Base-by-base conservation (phyloP, 37 sponge, comb jelly and placozoan genomes). In the Amphimedon queenslandica region DNA sequence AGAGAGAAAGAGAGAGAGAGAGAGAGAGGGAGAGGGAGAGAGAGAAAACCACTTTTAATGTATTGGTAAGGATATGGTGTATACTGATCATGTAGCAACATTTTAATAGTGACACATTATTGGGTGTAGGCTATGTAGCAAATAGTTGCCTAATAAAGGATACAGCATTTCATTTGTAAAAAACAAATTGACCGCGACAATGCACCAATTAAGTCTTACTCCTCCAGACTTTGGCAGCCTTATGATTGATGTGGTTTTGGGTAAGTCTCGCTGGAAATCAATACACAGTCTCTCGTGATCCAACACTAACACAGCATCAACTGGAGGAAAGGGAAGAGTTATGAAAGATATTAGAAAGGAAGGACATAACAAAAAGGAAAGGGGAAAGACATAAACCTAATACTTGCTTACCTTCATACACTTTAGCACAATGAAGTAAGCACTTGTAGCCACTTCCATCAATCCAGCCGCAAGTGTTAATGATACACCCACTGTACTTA, bases 391-490 rank as follows among this genome's bases (percentile, higher is more conserved):
- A 47, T 13, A 47, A 13, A 32, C 28, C 47, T 31, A 71, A 11
- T 23, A 27, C n/a, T 33, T 3, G 34, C 41, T 43, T 40, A 79
- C 82, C 89, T 73, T 81, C 78, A 75, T 93, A 93, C 13, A 78
- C 87, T 4, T 83, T 41, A 21, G 84, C 87, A 41, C 80, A 91
- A 51, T 96, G 71, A 10, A 88, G 71, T 1, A 96, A 81, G 32
- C 74, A 70, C 74, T 84, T 84, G 76, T 92, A 96, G 8, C 98
- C 98, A 21, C 42, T 68, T 4, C 89, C 98, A 42, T 92, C 92
- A 35, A 96, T 87, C 92, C 94, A 96, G 0, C 98, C 98, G 88
- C 98, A 96, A 0, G 92, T 88, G 77, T 96, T 93, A 55, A 96
- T 81, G 42, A 96, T 67, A 77, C 92, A 96, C 1, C 98, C 98